A percentile compares a stretch with the other conserved stretches of the same genome.
phyloP scores from a whole-genome alignment of 1,140 invertebrate genomes.

The Euwallacea similis region DNA sequence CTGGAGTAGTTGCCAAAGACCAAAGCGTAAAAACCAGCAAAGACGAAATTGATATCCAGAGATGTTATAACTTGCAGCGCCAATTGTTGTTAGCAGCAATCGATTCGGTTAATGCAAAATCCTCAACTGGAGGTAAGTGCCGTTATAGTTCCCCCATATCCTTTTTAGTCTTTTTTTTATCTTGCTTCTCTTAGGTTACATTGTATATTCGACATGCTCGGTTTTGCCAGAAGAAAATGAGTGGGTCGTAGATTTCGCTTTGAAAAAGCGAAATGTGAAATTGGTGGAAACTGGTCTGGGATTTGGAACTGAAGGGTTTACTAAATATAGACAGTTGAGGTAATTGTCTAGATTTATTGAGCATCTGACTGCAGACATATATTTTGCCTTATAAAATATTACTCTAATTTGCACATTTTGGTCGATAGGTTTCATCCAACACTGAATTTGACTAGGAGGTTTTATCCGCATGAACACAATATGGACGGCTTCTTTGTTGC shows the following conservation, averaged over 20 bases:
- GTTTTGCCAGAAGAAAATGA: conserved; percentile 99
- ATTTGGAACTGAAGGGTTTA: conserved; percentile 95
- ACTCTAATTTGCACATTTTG: not conserved
- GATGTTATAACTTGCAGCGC: conserved; percentile 91
- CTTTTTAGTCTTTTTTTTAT: not conserved
- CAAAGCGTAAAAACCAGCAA: conserved; percentile 92
- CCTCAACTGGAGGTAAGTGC: conserved; percentile 75
- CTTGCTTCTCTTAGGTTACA: conserved; percentile 57
- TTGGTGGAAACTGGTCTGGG: conserved; percentile 91
- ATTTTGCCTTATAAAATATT: too few species aligned
- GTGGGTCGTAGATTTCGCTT: conserved; percentile 93
- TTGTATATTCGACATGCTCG: conserved; percentile 99
- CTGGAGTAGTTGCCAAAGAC: conserved; percentile 98
- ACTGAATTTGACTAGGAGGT: conserved; percentile 85
- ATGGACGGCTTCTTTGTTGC: conserved; percentile 99
- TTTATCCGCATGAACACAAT: conserved; percentile 98
- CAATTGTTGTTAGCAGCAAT: conserved; percentile 94
- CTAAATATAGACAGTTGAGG: conserved; percentile 73
- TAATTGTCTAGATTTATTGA: not conserved
- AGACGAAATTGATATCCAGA: conserved; percentile 86
- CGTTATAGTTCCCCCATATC: not conserved
- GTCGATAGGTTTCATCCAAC: conserved; percentile 86
- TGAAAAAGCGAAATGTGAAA: conserved; percentile 93
- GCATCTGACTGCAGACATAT: too few species aligned
- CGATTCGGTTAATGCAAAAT: conserved; percentile 92